Base-by-base conservation (phyloP, 1,140 invertebrate species). In the Drosophila kurseongensis region DNA sequence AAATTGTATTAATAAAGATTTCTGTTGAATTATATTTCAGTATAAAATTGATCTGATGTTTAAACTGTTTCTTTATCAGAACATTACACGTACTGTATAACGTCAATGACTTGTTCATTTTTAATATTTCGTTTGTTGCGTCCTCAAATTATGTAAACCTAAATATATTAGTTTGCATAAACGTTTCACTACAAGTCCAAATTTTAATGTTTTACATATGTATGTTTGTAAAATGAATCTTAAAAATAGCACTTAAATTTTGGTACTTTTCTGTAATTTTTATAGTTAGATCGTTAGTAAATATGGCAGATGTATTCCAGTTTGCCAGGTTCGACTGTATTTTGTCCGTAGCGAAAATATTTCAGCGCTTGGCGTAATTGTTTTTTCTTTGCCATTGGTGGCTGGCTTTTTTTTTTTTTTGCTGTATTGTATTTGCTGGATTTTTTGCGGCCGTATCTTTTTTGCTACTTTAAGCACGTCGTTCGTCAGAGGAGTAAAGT, bases 391-490 rank as follows among this genome's bases (percentile, higher is more conserved):
- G 58, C 60, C 65, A 68, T 40, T 60, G 56, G 32, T 32, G 14
- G 59, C 38, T 14, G 29, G 12, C 16, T 72, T 29, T 48, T 56
- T 50, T 38, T 35, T 38, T 18, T 50, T 38, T 35, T 38, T 18
- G 29, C 55, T 54, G 9, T 35, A 50, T 58, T 65, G 44, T 68
- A 52, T 52, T 67, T 67, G 45, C 16, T 67, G 63, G 14, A 67
- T 66, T 68, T 68, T 60, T 67, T 79, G 47, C 52, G 51, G 44
- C 68, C 54, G 41, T 61, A 66, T 55, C 68, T 80, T 48, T 60
- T 77, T 81, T 63, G 74, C 59, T 76, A 73, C 80, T 84, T 85
- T 73, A 71, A 78, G 77, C 80, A 84, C 81, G 80, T 83, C 66
- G 82, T 75, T 67, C 75, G 75, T 78, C 78, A 85, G 72, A 75